Evolutionary conservation across 2,797 vertebrate species (phyloP), one percentile per base, ranked within the genome.

Genomic region (Vireo griseus): DNA sequence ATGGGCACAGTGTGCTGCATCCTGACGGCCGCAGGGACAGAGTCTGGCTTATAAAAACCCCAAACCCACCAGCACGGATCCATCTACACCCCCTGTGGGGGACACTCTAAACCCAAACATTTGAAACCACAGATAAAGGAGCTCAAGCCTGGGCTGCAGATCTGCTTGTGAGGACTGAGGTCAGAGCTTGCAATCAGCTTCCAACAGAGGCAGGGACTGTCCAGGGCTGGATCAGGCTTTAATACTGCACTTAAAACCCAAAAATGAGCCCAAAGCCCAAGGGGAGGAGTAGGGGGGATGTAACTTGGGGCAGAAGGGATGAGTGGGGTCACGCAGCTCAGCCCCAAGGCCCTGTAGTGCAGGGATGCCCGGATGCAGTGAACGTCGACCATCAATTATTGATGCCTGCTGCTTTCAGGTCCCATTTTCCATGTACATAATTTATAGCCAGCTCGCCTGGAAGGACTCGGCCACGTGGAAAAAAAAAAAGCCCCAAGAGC

Each of bases 351-450:
- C 33, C 67, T 0, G 0, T 6, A 5, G 45, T 0, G 0, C 50
- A 9, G 72, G 31, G 61, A 69, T 22, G 75, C 42, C 39, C 4
- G 25, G 16, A 77, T 13, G 51, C 73, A 44, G 55, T 66, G 71
- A 75, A 76, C 37, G 51, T 83, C 42, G 13, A 44, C 81, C 55
- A 73, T 97, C 94, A 90, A 97, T 98, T 97, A 98, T 98, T 97
- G 92, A 98, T 86, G 95, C 33, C 78, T 86, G 69, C 94, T 72
- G 95, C 96, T 97, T 94, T 93, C 95, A 87, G 88, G 92, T 77
- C 94, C 95, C 92, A 92, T 92, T 98, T 98, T 98, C 97, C 97
- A 93, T 7, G 42, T 97, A 89, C 97, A 98, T 98, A 97, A 98
- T 98, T 98, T 97, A 98, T 97, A 93, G 91, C 85, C 80, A 86